Percentiles rank a stretch among this genome's conserved stretches.
phyloP scores from a whole-genome alignment of 2,888 invertebrate species.

The Epinotia bilunana region DNA sequence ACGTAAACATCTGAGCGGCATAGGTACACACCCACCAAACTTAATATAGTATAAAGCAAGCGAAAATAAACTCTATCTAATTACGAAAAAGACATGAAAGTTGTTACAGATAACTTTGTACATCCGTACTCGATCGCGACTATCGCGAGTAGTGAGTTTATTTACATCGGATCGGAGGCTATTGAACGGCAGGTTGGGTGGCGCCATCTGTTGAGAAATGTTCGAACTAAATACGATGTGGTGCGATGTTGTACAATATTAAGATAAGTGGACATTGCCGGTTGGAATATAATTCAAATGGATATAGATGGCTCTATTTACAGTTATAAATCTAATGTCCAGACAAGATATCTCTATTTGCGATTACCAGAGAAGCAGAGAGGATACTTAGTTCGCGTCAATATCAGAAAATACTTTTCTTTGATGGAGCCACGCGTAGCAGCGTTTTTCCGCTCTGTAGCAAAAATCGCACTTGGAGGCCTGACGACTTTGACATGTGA shows the following conservation, averaged over 20 bases:
- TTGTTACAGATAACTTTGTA: slow-evolving; percentile 5
- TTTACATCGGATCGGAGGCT: slow-evolving; percentile 59
- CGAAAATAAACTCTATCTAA: neutral
- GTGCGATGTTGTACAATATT: neutral
- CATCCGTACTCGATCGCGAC: slow-evolving; percentile 23
- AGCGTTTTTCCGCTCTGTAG: no score
- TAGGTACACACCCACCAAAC: slow-evolving; percentile 2
- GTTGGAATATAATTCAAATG: neutral
- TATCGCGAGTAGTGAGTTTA: slow-evolving; percentile 42
- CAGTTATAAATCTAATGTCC: neutral
- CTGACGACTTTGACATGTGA: no score
- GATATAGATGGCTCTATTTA: slow-evolving; percentile 10
- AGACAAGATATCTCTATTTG: neutral
- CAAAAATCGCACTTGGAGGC: no score
- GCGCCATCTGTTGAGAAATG: slow-evolving; percentile 50
- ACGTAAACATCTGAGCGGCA: slow-evolving; percentile 37
- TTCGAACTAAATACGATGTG: neutral
- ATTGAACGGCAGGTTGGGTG: slow-evolving; percentile 57
- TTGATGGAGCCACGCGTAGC: no score
- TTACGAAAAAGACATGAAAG: neutral
- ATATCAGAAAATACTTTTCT: no score
- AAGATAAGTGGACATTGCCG: neutral
- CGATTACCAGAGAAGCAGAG: no score
- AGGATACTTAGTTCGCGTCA: no score
- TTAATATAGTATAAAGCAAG: neutral